A percentile compares a stretch with the other conserved stretches of the same genome.
Conservation (phyloP, 2,888 invertebrate species). For the Cryptophagus acutangulus region DNA sequence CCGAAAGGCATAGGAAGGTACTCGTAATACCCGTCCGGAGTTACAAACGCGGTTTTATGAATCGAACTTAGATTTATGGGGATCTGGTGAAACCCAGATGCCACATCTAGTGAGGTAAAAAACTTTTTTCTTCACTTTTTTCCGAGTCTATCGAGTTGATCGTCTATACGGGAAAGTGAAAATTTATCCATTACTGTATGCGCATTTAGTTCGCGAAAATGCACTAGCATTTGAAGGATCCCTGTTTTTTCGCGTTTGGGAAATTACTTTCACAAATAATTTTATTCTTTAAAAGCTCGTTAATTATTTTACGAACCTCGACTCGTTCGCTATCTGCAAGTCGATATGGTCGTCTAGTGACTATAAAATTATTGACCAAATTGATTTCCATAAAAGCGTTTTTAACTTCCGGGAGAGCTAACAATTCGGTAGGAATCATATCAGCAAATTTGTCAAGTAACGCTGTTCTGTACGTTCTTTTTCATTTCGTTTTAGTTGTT, state of each 20-base stretch:
- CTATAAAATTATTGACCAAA: conserved; percentile 15
- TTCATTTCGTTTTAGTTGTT: no score
- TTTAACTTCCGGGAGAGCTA: conserved; percentile 14
- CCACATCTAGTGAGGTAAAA: conserved; percentile 34
- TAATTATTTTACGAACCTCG: neutral
- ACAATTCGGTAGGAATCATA: no score
- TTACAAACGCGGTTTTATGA: conserved; percentile 35
- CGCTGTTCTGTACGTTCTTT: no score
- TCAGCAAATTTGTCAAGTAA: no score
- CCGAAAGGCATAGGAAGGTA: conserved; percentile 37
- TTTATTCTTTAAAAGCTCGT: conserved; percentile 2
- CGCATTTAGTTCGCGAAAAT: conserved; percentile 34
- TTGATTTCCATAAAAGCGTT: conserved; percentile 14
- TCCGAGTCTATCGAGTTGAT: conserved; percentile 29
- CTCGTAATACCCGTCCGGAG: conserved; percentile 36
- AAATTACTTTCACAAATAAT: neutral
- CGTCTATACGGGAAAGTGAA: conserved; percentile 36
- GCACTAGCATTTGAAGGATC: conserved; percentile 26
- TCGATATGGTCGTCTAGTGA: conserved; percentile 10
- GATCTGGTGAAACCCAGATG: conserved; percentile 35
- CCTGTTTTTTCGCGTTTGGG: conserved; percentile 21
- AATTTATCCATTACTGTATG: conserved; percentile 33
- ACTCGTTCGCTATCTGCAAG: neutral
- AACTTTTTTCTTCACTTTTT: conserved; percentile 24
- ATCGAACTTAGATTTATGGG: conserved; percentile 27